Evolutionary conservation across 2,888 invertebrate species (phyloP).

Genomic region (Drosophila rellima): DNA sequence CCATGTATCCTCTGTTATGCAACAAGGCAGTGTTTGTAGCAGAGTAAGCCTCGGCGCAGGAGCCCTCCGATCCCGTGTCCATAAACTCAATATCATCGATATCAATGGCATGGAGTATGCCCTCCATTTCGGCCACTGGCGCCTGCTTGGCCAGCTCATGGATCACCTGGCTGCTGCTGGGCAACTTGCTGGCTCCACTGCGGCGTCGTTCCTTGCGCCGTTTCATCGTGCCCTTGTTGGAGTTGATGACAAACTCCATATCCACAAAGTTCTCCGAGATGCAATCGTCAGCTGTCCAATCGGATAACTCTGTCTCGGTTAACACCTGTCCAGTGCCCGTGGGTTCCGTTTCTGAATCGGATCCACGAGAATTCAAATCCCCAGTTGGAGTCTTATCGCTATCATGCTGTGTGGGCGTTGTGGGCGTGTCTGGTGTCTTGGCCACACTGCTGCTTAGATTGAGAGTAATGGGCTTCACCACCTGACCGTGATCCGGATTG

Average conservation of each 20-base stretch:
- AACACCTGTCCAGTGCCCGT: slow-evolving; percentile 88
- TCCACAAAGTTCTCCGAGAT: slow-evolving; percentile 92
- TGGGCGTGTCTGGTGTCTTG: slow-evolving; percentile 65
- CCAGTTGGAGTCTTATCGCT: slow-evolving; percentile 85
- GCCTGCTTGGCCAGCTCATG: slow-evolving; percentile 74
- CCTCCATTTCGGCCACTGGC: slow-evolving; percentile 83
- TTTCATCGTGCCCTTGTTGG: slow-evolving; percentile 86
- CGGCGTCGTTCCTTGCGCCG: slow-evolving; percentile 82
- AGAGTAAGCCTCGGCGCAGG: slow-evolving; percentile 89
- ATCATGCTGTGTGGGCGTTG: slow-evolving; percentile 73
- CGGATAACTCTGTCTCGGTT: slow-evolving; percentile 95
- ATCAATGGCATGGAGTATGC: slow-evolving; percentile 86
- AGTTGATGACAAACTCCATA: slow-evolving; percentile 88
- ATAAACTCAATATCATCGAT: slow-evolving; percentile 94
- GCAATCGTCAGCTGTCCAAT: slow-evolving; percentile 94
- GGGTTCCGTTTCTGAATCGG: slow-evolving; percentile 90
- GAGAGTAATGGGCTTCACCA: slow-evolving; percentile 81
- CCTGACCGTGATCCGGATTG: slow-evolving; percentile 69
- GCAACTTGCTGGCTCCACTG: slow-evolving; percentile 80
- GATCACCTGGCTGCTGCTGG: slow-evolving; percentile 71
- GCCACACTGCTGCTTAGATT: slow-evolving; percentile 67
- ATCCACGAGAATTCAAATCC: slow-evolving; percentile 85
- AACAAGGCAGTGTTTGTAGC: slow-evolving; percentile 87
- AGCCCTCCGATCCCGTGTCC: slow-evolving; percentile 94
- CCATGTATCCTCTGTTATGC: slow-evolving; percentile 89